phyloP scores from a whole-genome alignment of 2,797 vertebrate genomes.

The Poecile montanus region DNA sequence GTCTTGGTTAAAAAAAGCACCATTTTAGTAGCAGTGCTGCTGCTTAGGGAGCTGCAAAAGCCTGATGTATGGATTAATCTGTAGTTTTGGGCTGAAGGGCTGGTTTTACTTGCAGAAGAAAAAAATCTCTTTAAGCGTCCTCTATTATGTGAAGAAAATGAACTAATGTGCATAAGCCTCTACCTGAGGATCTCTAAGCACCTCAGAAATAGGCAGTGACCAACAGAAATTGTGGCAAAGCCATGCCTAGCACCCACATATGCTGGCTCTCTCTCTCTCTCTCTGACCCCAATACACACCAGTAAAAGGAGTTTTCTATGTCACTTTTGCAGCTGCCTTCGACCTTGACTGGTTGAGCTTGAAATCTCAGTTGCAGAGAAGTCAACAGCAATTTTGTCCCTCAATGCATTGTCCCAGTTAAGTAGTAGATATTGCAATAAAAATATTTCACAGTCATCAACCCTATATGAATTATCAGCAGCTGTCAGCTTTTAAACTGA shows the following conservation, averaged over 20 bases:
- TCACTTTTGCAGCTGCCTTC: neutral
- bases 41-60: neutral
- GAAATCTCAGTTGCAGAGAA: neutral
- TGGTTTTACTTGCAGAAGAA: neutral
- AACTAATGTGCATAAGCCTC: neutral
- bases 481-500: conserved; percentile 35
- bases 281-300: neutral
- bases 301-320: neutral
- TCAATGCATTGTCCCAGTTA: conserved; percentile 9
- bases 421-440: conserved; percentile 13
- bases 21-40: neutral
- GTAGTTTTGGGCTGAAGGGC: neutral
- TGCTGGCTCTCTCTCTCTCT: neutral
- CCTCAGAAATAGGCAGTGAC: neutral
- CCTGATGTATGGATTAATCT: neutral
- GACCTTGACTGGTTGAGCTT: neutral
- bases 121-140: neutral
- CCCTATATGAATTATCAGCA: conserved; percentile 33
- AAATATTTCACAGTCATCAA: conserved; percentile 25
- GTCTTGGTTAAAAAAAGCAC: neutral
- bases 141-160: neutral
- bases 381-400: conserved; percentile 25
- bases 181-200: neutral
- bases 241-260: neutral
- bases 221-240: neutral